Evolutionary conservation across 2,888 invertebrate genomes (phyloP).

Genomic region (Leucozona laternaria): DNA sequence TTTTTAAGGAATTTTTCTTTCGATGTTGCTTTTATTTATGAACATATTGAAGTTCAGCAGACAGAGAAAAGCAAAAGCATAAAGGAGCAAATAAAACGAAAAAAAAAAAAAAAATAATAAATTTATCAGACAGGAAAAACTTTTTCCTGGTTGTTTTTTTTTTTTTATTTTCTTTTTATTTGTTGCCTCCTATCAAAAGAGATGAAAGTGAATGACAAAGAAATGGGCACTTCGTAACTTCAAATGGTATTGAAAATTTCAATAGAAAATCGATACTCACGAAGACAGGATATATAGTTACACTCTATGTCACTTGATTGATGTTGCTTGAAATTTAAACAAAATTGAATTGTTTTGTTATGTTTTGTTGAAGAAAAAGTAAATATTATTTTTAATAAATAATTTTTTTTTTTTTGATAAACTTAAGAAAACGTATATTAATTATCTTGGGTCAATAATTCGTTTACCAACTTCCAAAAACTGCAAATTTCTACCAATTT

Average conservation of each 20-base stretch:
- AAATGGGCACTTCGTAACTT: constrained; percentile 44
- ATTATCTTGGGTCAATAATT: too few species aligned
- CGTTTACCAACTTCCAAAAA: too few species aligned
- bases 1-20: constrained; percentile 16
- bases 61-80: constrained; percentile 7
- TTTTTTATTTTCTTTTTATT: not conserved
- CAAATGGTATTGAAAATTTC: constrained; percentile 57
- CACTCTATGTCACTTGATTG: not conserved
- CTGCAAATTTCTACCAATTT: too few species aligned
- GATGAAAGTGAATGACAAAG: constrained; percentile 43
- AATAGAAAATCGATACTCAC: constrained; percentile 66
- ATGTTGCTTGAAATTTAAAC: too few species aligned
- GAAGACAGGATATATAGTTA: not conserved
- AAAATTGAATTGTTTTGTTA: too few species aligned
- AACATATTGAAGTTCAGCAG: constrained; percentile 37
- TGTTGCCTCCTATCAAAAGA: constrained; percentile 1
- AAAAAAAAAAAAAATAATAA: not conserved
- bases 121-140: constrained; percentile 38
- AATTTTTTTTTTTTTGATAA: too few species aligned
- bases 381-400: too few species aligned
- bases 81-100: not conserved
- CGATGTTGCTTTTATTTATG: constrained; percentile 33
- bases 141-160: not conserved
- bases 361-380: too few species aligned
- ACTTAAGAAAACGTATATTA: too few species aligned